These are phyloP conservation scores for Semicossyphus pulcher DNA, from an alignment of 2,113 vertebrate genomes.

Conservation along the genomic window DNA sequence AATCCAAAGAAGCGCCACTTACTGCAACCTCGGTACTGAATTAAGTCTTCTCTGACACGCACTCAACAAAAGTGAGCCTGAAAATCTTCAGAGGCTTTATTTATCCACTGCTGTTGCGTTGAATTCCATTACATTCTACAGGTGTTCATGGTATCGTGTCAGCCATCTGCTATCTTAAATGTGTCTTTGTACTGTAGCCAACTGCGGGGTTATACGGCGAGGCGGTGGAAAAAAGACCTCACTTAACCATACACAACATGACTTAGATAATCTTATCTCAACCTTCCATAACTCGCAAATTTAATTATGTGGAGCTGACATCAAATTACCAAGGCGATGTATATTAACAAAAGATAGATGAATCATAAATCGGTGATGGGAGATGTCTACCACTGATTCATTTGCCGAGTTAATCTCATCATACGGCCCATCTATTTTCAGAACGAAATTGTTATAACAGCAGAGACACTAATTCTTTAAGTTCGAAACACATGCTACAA, in stretches of 20 bases:
- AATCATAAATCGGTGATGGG: not conserved
- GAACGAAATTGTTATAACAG: not conserved
- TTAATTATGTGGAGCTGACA: slow-evolving; percentile 5
- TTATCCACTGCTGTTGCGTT: not conserved
- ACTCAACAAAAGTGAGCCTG: not conserved
- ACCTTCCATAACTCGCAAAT: not conserved
- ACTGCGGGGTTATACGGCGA: not conserved
- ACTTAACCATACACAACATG: not conserved
- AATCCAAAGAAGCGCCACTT: not conserved
- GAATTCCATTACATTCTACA: not conserved
- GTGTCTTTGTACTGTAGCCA: not conserved
- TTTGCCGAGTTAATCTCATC: slow-evolving; percentile 15
- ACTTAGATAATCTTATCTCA: slow-evolving; percentile 7
- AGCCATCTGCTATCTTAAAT: not conserved
- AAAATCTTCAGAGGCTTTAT: not conserved
- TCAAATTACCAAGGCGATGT: not conserved
- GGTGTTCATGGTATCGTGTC: not conserved
- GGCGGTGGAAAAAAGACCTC: not conserved
- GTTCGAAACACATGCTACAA: not conserved
- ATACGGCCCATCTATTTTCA: not conserved
- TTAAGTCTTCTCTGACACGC: too few relatives aligned
- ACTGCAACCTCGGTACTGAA: not conserved
- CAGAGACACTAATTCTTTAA: not conserved
- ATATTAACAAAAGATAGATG: slow-evolving; percentile 9
- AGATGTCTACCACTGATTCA: slow-evolving; percentile 2